Evolutionary conservation across 92 coral and sea anemone genomes (phyloP).

Genomic region (Galaxea fascicularis): DNA sequence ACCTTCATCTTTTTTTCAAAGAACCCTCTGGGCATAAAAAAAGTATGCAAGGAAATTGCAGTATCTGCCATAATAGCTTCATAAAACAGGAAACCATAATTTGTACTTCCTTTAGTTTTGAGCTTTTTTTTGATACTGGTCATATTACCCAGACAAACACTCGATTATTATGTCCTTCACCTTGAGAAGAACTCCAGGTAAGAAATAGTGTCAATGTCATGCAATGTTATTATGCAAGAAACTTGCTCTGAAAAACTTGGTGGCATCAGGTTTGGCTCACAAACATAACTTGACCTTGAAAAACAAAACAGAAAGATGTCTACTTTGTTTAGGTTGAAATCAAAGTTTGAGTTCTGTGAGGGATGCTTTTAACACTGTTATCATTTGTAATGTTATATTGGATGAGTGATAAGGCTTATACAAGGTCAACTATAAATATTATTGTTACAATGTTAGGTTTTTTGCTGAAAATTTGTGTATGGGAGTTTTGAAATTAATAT

Average conservation of each 20-base stretch:
- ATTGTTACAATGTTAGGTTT: not conserved
- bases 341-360: not conserved
- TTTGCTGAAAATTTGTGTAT: not conserved
- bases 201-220: not conserved
- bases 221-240: not conserved
- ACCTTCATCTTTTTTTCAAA: not conserved
- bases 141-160: constrained; percentile 5
- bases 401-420: not conserved
- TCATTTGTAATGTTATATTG: not conserved
- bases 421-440: not conserved
- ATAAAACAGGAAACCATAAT: constrained; percentile 7
- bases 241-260: no score
- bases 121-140: not conserved
- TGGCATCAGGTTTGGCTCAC: no score
- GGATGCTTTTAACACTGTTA: not conserved
- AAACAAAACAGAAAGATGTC: no score
- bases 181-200: not conserved
- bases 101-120: not conserved
- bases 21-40: not conserved
- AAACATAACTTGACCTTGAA: no score
- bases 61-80: not conserved
- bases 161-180: not conserved
- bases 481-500: not conserved
- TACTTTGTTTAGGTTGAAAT: not conserved
- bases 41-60: not conserved